Conservation (phyloP, 1,140 invertebrate species). For the Cotesia glomerata region DNA sequence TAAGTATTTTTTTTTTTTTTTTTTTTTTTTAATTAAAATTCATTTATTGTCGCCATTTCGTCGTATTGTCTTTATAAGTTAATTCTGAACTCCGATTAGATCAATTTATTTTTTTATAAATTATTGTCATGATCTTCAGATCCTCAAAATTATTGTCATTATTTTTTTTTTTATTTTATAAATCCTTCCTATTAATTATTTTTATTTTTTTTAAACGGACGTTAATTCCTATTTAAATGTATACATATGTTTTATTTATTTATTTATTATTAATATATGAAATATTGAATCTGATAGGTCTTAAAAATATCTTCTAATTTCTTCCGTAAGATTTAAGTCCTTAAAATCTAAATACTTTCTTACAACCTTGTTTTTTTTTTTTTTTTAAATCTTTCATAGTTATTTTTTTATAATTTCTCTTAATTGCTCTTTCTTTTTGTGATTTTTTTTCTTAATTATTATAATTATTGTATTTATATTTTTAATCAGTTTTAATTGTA, state of each 20-base stretch:
- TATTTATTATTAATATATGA: slow-evolving; percentile 49
- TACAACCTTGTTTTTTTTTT: slow-evolving; percentile 59
- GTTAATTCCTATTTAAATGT: slow-evolving; percentile 8
- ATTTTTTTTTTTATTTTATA: neutral
- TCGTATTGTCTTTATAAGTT: neutral
- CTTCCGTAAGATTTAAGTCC: slow-evolving; percentile 47
- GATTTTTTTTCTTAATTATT: slow-evolving; percentile 33
- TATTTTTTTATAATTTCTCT: slow-evolving; percentile 27
- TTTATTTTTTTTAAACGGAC: slow-evolving; percentile 27
- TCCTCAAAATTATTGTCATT: neutral
- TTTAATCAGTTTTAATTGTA: slow-evolving; percentile 9
- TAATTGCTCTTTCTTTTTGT: slow-evolving; percentile 15
- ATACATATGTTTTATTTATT: slow-evolving; percentile 31
- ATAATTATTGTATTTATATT: slow-evolving; percentile 23
- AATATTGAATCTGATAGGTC: slow-evolving; percentile 59
- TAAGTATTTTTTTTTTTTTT: slow-evolving; percentile 3
- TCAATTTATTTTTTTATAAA: slow-evolving; percentile 15
- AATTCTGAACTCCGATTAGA: neutral
- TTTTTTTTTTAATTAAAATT: too few species aligned
- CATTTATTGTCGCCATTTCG: slow-evolving; percentile 25
- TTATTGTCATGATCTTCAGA: neutral
- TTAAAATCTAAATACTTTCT: slow-evolving; percentile 61
- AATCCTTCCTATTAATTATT: neutral
- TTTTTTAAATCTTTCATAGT: slow-evolving; percentile 9
- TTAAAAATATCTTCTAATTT: slow-evolving; percentile 61